Evolutionary conservation across 1,140 invertebrate genomes (phyloP), one percentile per base, ranked within the genome.

Genomic region (Wiebesia pumilae): DNA sequence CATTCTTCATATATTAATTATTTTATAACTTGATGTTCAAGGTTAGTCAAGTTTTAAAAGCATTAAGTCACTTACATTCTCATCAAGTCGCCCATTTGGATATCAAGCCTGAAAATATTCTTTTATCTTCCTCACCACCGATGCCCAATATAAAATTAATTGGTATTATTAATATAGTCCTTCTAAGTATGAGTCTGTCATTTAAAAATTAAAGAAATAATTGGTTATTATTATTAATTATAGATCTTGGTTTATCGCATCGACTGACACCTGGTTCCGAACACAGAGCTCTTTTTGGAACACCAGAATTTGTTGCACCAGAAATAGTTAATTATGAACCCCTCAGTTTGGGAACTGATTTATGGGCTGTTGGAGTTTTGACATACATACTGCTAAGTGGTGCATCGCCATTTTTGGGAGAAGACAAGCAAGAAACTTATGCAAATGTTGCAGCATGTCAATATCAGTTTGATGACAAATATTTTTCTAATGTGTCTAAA

Each of bases 291-390:
- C 89, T 95, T 58, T 95, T 95, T 90, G 95, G 95, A 81, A 95
- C 95, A 85, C 95, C 95, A 6, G 95, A 96, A 90, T 93, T 95
- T 91, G 89, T 94, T 92, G 96, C 96, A 24, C 96, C 96, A 75
- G 96, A 96, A 94, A 95, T 96, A 80, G 93, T 96, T 33, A 96
- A 95, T 91, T 96, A 96, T 90, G 96, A 96, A 90, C 95, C 96
- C 38, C 94, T 96, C 33, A 95, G 94, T 88, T 92, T 96, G 27
- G 94, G 95, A 86, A 96, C 96, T 51, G 96, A 96, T 91, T 95
- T 96, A 93, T 96, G 96, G 96, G 96, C 95, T 88, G 93, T 96
- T 78, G 96, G 96, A 33, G 95, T 96, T 40, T 91, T 96, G 43
- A 94, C 95, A 0, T 96, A 96, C 85, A 96, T 96, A 71, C 93